Base-by-base conservation (phyloP, 2,113 vertebrate genomes). In the Acrocephalus kingi region DNA sequence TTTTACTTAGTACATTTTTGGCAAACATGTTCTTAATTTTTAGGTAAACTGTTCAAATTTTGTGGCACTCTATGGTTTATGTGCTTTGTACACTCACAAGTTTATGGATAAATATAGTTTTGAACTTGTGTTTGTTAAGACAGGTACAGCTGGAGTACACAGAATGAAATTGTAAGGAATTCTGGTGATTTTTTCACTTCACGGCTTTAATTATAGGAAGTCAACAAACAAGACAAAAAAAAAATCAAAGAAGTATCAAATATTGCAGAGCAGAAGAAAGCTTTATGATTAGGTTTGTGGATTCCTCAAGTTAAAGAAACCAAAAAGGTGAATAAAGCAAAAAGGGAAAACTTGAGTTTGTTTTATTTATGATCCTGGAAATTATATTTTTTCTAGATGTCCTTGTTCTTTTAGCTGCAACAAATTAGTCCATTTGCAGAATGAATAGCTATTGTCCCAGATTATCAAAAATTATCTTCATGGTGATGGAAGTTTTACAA, bases 11-110 rank as follows among this genome's bases (percentile, higher is more conserved):
- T 12, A 1, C 2, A 7, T 39, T 73, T 92, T 55, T 59, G 27
- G 15, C 17, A 46, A 71, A 71, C 9, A 43, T 14, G 4, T 68
- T 52, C 48, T 78, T 91, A 92, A 93, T 80, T 93, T 66, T 95
- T 95, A 96, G 72, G 54, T 18, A 96, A 97, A 96, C 54, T 87
- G 43, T 96, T 96, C 27, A 18, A 80, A 96, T 81, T 87, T 82
- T 92, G 93, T 88, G 71, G 52, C 56, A 61, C 11, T 39, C 51
- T 87, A 77, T 91, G 37, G 93, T 82, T 95, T 94, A 84, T 95
- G 62, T 79, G 45, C 41, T 86, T 92, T 76, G 24, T 13, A 56
- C 3, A 1, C 45, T 56, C 25, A 16, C 15, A 82, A 10, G 3
- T 4, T 1, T 43, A n/a, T 35, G 13, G 51, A 46, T 48, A 67